phyloP scores from a whole-genome alignment of 1,140 invertebrate genomes.

The Bombyx mori region ASM3026992v2 NC_085107.1:6913001-6913500 shows the following conservation, averaged over 20 bases:
- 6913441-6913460: no score
- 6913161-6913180: slow-evolving; percentile 55
- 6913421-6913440: no score
- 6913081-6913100: slow-evolving; percentile 43
- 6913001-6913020: slow-evolving; percentile 1
- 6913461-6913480: no score
- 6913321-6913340: slow-evolving; percentile 60
- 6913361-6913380: slow-evolving; percentile 13
- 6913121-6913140: slow-evolving; percentile 56
- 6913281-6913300: slow-evolving; percentile 68
- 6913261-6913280: slow-evolving; percentile 67
- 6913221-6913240: slow-evolving; percentile 66
- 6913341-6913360: slow-evolving; percentile 25
- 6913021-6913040: slow-evolving; percentile 37
- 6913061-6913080: slow-evolving; percentile 55
- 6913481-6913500: no score
- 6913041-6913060: slow-evolving; percentile 55
- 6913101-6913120: slow-evolving; percentile 55
- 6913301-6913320: slow-evolving; percentile 66
- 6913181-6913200: slow-evolving; percentile 61
- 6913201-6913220: slow-evolving; percentile 49
- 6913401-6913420: background rate
- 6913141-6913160: slow-evolving; percentile 65
- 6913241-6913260: slow-evolving; percentile 69
- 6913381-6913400: background rate